Base-by-base conservation (phyloP, 2,888 invertebrate genomes). In the Andrena chrysosceles region DNA sequence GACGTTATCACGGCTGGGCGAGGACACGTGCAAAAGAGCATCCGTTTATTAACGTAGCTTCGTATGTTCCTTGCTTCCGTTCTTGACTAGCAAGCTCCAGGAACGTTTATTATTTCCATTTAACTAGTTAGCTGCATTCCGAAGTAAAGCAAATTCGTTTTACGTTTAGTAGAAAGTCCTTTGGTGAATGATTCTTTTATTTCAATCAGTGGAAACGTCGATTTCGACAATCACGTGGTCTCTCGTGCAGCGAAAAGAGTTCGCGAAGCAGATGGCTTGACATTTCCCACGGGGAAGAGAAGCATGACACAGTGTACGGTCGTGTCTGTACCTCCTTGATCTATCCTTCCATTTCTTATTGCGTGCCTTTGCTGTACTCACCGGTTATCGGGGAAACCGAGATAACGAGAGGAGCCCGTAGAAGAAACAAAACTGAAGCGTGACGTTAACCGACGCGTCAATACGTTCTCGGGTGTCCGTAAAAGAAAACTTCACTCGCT, bases 321-420 rank as follows among this genome's bases (percentile, higher is more conserved):
- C 71, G 56, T 77, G 68, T 64, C 63, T 66, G 71, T 68, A 77
- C 66, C 67, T 81, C 67, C 79, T 85, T 68, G 60, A 84, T 77
- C 73, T 84, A 70, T 85, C 85, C 87, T 85, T 85, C 87, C 86
- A 87, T 75, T 86, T 84, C 83, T 87, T 75, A 87, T 87, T 76
- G 87, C 86, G 87, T 87, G 87, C 87, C 87, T 87, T 87, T 81
- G 82, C 78, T 82, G 64, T 83, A 87, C 76, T 68, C 76, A 80
- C 66, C 76, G 77, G 77, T 62, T 78, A 72, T 78, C 79, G 80
- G 73, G 76, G 71, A 74, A 77, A 67, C 59, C 54, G 64, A 72
- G 69, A 72, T 75, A 70, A 63, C 49, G 59, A 68, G 48, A 77
- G 70, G 13, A 56, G 13, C n/a, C 42, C 42, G 42, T 42, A 54